These are phyloP conservation scores for Hetaerina titia DNA, from an alignment of 2,888 invertebrate species.

Conservation along the genomic window DNA sequence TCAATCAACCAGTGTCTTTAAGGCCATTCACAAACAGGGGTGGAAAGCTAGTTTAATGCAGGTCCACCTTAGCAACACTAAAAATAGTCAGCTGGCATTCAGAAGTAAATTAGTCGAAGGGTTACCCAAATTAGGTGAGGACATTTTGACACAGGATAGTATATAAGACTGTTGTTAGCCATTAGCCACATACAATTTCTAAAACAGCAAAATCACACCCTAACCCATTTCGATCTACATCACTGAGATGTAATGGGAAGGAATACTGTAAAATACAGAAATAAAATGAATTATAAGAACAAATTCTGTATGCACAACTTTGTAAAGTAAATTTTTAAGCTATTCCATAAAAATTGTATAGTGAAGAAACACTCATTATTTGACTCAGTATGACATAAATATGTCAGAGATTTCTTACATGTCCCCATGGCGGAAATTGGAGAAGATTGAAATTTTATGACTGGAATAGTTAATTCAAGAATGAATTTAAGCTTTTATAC, in stretches of 20 bases:
- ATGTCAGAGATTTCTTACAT: constrained; percentile 40
- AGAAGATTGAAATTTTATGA: not conserved
- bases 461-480: not conserved
- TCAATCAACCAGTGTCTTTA: constrained; percentile 64
- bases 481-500: not conserved
- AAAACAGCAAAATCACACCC: constrained; percentile 48
- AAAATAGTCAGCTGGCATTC: constrained; percentile 64
- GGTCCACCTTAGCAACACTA: constrained; percentile 66
- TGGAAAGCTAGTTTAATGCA: constrained; percentile 63
- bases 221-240: constrained; percentile 47
- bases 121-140: constrained; percentile 62
- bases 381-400: not conserved
- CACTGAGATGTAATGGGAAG: not conserved
- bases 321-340: not conserved
- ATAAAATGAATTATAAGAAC: not conserved
- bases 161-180: constrained; percentile 37
- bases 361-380: not conserved
- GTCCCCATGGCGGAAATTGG: constrained; percentile 33
- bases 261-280: constrained; percentile 10
- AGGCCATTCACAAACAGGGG: constrained; percentile 66
- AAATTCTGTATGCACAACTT: constrained; percentile 1
- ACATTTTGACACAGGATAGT: constrained; percentile 42
- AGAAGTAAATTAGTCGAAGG: constrained; percentile 63
- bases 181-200: constrained; percentile 38
- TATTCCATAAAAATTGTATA: not conserved